Percentiles rank a stretch among this genome's conserved stretches.
phyloP scores from a whole-genome alignment of 2,113 vertebrate genomes.

The Machaerirhynchus nigripectus region DNA sequence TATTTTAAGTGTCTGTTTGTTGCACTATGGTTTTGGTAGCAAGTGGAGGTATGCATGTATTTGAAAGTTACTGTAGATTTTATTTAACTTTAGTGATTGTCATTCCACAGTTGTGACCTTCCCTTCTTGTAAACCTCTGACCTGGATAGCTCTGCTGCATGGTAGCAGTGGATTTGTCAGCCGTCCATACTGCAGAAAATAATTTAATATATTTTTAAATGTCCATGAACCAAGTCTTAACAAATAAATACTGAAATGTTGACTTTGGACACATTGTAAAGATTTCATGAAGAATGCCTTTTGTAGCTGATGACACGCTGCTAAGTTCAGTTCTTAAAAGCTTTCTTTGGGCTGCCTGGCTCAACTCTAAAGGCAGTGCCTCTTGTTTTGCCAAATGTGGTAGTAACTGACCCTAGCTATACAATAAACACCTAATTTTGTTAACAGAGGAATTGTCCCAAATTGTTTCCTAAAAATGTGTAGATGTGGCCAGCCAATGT shows the following conservation, averaged over 20 bases:
- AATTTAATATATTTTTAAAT: background rate
- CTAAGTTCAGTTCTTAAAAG: background rate
- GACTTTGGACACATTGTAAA: background rate
- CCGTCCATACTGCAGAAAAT: background rate
- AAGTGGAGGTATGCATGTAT: background rate
- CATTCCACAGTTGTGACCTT: background rate
- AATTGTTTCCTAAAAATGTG: background rate
- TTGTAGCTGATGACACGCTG: background rate
- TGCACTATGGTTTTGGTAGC: background rate
- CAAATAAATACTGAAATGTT: background rate
- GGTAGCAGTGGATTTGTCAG: background rate
- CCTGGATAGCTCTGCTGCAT: background rate
- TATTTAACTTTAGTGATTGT: background rate
- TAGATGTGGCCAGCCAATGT: background rate
- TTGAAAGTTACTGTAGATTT: background rate
- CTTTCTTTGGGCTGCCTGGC: background rate
- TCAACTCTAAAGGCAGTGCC: background rate
- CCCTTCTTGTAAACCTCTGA: background rate
- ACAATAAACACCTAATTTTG: background rate
- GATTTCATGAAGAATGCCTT: background rate
- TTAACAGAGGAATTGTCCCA: background rate
- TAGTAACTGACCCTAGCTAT: background rate
- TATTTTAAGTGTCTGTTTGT: background rate
- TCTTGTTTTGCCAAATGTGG: background rate
- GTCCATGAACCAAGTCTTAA: background rate